Evolutionary conservation across 92 coral and sea anemone genomes (phyloP).

Genomic region (Porites lobata): DNA sequence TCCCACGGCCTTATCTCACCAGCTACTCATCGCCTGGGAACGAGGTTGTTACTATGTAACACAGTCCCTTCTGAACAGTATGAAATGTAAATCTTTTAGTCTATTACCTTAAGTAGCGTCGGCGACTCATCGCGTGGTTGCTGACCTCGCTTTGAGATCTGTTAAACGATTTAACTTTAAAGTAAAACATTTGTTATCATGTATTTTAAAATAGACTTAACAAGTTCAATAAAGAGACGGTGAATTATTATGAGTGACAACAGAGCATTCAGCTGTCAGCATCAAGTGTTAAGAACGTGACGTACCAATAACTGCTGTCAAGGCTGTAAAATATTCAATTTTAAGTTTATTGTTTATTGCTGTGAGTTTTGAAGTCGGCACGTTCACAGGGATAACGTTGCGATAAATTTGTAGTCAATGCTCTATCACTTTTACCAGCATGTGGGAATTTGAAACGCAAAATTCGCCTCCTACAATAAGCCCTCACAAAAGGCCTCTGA

Average conservation of each 20-base stretch:
- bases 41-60: background rate
- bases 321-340: no score
- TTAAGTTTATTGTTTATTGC: no score
- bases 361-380: no score
- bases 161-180: constrained; percentile 26
- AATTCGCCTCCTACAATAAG: no score
- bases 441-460: no score
- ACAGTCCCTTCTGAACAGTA: background rate
- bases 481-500: no score
- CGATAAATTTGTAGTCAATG: no score
- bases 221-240: background rate
- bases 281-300: background rate
- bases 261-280: background rate
- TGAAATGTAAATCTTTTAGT: background rate
- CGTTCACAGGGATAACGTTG: no score
- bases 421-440: no score
- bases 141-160: constrained; percentile 26
- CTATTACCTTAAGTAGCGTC: constrained; percentile 39
- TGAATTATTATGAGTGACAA: background rate
- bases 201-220: no score
- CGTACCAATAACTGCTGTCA: background rate
- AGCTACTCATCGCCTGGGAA: background rate
- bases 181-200: constrained; percentile 20
- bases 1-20: no score
- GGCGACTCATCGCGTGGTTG: constrained; percentile 35